Conservation (phyloP, 2,113 vertebrate species). For the Pelvicachromis taeniatus region DNA sequence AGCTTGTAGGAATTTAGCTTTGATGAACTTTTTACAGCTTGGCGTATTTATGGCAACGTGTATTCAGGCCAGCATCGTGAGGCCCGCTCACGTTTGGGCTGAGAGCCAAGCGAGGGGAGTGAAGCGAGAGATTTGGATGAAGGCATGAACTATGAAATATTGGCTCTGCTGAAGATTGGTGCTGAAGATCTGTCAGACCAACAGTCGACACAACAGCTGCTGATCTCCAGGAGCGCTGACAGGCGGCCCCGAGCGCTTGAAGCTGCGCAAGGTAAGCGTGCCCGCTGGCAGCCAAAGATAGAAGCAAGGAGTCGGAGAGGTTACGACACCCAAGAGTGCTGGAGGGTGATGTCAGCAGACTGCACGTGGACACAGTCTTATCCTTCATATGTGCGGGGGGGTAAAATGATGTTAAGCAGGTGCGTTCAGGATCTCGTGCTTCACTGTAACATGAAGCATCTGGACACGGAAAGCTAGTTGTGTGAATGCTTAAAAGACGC, state of each 20-base stretch:
- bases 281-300: neutral
- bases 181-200: neutral
- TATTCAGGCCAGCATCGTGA: conserved; percentile 3
- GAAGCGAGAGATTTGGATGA: neutral
- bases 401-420: no score
- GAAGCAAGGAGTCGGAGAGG: neutral
- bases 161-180: neutral
- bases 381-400: neutral
- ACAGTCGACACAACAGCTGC: neutral
- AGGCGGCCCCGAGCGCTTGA: neutral
- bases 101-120: neutral
- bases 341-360: neutral
- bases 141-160: neutral
- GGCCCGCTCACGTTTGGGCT: conserved; percentile 16
- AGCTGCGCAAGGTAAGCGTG: neutral
- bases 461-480: neutral
- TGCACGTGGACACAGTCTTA: neutral
- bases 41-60: neutral
- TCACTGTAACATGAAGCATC: neutral
- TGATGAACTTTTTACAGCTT: neutral
- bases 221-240: neutral
- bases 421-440: neutral
- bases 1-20: neutral
- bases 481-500: no score
- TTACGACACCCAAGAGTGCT: neutral